A percentile compares a stretch with the other conserved stretches of the same genome.
These are phyloP conservation scores for Drosophila kepulauana DNA, from an alignment of 1,140 invertebrate genomes.

Conservation along the genomic window DNA sequence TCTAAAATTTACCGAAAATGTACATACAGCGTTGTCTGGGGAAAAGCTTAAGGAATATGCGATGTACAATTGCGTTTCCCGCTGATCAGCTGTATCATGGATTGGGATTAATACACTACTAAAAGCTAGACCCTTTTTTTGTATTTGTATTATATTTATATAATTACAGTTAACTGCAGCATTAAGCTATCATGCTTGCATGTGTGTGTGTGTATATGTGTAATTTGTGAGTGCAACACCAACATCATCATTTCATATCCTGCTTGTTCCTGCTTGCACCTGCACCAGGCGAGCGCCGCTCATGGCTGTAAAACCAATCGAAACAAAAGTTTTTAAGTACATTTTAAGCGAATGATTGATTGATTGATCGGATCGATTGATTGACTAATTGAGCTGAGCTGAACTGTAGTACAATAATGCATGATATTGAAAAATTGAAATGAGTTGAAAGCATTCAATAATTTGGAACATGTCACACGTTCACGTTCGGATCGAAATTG, in stretches of 20 bases:
- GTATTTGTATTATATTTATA: slow-evolving; percentile 22
- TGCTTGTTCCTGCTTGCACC: slow-evolving; percentile 13
- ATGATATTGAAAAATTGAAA: slow-evolving; percentile 41
- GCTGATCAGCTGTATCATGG: slow-evolving; percentile 9
- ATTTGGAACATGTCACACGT: slow-evolving; percentile 24
- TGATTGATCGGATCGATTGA: slow-evolving; percentile 26
- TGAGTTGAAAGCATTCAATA: slow-evolving; percentile 29
- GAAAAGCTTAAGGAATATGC: slow-evolving; percentile 39
- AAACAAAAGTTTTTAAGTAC: slow-evolving; percentile 73
- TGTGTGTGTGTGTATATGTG: not conserved
- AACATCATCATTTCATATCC: slow-evolving; percentile 33
- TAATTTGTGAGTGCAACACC: slow-evolving; percentile 17
- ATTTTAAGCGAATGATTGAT: slow-evolving; percentile 57
- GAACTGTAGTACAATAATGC: slow-evolving; percentile 22
- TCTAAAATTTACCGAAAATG: slow-evolving; percentile 30
- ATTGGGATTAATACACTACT: slow-evolving; percentile 28
- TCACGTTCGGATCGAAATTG: slow-evolving; percentile 29
- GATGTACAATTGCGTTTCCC: slow-evolving; percentile 33
- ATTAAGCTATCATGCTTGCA: slow-evolving; percentile 4
- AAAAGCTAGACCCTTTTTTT: slow-evolving; percentile 25
- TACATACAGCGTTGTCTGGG: slow-evolving; percentile 18
- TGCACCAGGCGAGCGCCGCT: slow-evolving; percentile 42
- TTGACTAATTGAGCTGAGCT: slow-evolving; percentile 43
- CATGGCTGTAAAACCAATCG: slow-evolving; percentile 80
- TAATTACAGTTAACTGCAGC: slow-evolving; percentile 31